A percentile compares a stretch with the other conserved stretches of the same genome.
Evolutionary conservation across 2,113 vertebrate species (phyloP).

Genomic region (Casuarius casuarius): DNA sequence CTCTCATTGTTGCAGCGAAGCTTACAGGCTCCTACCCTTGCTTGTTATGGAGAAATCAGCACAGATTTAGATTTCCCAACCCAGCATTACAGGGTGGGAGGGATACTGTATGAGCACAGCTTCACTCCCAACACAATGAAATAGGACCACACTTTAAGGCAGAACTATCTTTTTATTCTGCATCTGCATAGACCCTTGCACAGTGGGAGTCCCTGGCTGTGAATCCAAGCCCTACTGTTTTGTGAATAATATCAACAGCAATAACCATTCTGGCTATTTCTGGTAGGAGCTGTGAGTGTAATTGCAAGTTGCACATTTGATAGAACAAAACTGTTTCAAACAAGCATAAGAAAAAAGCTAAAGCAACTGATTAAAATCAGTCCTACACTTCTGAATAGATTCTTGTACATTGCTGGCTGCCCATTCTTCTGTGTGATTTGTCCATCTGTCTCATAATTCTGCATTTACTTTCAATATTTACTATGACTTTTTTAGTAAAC

Average conservation of each 20-base stretch:
- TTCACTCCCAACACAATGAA: background rate
- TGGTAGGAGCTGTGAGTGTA: background rate
- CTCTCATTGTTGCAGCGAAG: background rate
- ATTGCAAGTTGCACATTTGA: slow-evolving; percentile 16
- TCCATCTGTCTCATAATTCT: slow-evolving; percentile 45
- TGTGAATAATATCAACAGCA: slow-evolving; percentile 52
- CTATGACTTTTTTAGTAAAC: slow-evolving; percentile 28
- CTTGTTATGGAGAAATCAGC: slow-evolving; percentile 11
- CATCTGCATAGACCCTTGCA: background rate
- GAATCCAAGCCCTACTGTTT: slow-evolving; percentile 30
- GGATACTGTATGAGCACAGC: background rate
- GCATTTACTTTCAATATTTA: slow-evolving; percentile 12
- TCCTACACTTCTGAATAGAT: background rate
- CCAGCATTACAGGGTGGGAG: background rate
- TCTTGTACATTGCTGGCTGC: background rate
- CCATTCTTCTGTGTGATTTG: background rate
- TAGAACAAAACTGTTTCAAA: slow-evolving; percentile 19
- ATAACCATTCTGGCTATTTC: slow-evolving; percentile 26
- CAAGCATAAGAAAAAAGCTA: background rate
- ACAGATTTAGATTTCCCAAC: background rate
- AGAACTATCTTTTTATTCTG: slow-evolving; percentile 7
- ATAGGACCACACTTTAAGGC: background rate
- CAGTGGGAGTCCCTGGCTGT: background rate
- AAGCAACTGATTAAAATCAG: slow-evolving; percentile 12
- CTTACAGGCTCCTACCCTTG: background rate